These are phyloP conservation scores for Paramuricea clavata DNA, from an alignment of 92 coral and sea anemone species.

Conservation along the genomic window DNA sequence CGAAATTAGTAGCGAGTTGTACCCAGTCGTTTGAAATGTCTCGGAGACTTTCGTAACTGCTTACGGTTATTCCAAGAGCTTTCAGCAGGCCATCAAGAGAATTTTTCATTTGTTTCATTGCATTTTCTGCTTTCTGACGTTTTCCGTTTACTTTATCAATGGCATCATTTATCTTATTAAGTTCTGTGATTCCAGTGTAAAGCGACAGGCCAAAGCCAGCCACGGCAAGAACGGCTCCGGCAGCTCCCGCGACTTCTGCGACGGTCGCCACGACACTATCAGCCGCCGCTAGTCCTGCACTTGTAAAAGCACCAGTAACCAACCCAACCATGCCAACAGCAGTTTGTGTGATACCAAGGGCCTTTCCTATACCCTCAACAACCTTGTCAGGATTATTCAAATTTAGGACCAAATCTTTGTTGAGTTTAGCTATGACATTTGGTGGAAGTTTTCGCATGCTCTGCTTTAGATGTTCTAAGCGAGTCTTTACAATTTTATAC, in stretches of 20 bases:
- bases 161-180: conserved; percentile 71
- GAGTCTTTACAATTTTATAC: conserved; percentile 73
- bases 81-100: conserved; percentile 69
- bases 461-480: conserved; percentile 74
- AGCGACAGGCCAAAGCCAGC: conserved; percentile 77
- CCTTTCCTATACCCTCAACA: conserved; percentile 55
- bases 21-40: conserved; percentile 76
- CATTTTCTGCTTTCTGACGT: conserved; percentile 60
- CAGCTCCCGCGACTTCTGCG: conserved; percentile 71
- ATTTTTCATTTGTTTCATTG: conserved; percentile 67
- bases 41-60: conserved; percentile 66
- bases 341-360: conserved; percentile 49
- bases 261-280: conserved; percentile 71
- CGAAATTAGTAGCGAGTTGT: conserved; percentile 72
- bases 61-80: conserved; percentile 55
- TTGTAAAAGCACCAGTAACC: conserved; percentile 64
- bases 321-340: conserved; percentile 58
- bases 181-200: conserved; percentile 65
- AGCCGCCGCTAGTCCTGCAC: conserved; percentile 70
- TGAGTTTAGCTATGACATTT: conserved; percentile 69
- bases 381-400: conserved; percentile 66
- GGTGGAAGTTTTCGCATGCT: conserved; percentile 76
- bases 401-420: conserved; percentile 58
- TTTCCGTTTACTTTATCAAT: conserved; percentile 69
- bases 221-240: conserved; percentile 67